Evolutionary conservation across 2,797 vertebrate genomes (phyloP), one percentile per base, ranked within the genome.

Genomic region (Pampus argenteus): DNA sequence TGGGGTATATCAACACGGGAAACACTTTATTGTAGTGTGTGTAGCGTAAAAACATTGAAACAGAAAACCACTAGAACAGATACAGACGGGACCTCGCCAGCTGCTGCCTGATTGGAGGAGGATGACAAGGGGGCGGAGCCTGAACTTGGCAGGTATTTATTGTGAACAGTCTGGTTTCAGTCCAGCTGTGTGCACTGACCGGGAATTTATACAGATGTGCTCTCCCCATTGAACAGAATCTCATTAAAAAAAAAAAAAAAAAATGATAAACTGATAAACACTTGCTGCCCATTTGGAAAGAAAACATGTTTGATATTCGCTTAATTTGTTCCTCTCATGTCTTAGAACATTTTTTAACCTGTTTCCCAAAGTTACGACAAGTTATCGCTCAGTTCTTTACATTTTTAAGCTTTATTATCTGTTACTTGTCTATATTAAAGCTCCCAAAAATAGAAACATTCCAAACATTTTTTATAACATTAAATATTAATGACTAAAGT

Each of bases 41-140:
- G 95, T 95, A 95, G 95, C 95, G 93, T 97, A 95, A 95, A 98
- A 97, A 96, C 95, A 95, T 92, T 94, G 93, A 91, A 94, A 96
- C 78, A 88, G 85, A 89, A 64, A 89, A 84, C 68, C 77, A 90
- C 85, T 69, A 82, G 57, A 90, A 80, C 84, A 83, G 83, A 88
- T 62, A 85, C 63, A 61, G 71, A 58, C 67, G 59, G 70, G 57
- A 47, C 60, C 67, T 81, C 67, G 28, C 60, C 72, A 69, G 83
- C 79, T 76, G 81, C 68, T 28, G 60, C 26, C 76, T 64, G 75
- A 75, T 83, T 71, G 70, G 81, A 79, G 59, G 76, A 71, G 20
- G 34, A 48, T 17, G 40, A 5, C 1, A n/a, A 18, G 23, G 42
- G 55, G 54, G 67, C 3, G 9, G 70, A 14, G 74, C 68, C 42